These are phyloP conservation scores for Callithrix jacchus DNA, from an alignment of 2,113 vertebrate genomes.

Conservation along the genomic window DNA sequence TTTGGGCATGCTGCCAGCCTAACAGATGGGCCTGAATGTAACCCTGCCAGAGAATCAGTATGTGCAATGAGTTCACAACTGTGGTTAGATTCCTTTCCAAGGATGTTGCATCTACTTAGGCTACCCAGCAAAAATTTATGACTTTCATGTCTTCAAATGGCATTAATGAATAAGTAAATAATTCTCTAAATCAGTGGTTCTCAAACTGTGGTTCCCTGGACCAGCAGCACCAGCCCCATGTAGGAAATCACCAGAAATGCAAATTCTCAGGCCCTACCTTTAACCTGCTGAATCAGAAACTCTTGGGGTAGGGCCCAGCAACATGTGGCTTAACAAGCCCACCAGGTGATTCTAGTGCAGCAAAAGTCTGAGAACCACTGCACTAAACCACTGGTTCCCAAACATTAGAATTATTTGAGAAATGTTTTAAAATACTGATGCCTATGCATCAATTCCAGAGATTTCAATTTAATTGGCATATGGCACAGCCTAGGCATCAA, in stretches of 20 bases:
- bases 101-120: conserved; percentile 61
- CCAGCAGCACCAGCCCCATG: not conserved
- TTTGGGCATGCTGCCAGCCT: conserved; percentile 82
- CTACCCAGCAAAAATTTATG: conserved; percentile 26
- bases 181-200: not conserved
- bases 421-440: not conserved
- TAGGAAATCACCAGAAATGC: not conserved
- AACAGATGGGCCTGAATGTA: conserved; percentile 83
- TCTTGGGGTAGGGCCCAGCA: not conserved
- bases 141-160: conserved; percentile 45
- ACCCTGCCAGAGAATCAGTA: conserved; percentile 80
- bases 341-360: not conserved
- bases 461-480: not conserved
- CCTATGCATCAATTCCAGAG: not conserved
- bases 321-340: not conserved
- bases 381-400: not conserved
- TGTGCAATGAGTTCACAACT: conserved; percentile 76
- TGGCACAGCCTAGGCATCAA: not conserved
- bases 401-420: not conserved
- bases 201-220: conserved; percentile 5
- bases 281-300: not conserved
- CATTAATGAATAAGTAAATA: conserved; percentile 60
- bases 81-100: conserved; percentile 80
- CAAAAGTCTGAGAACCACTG: not conserved
- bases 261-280: not conserved